Base-by-base conservation (phyloP, 2,797 vertebrate genomes). In the Crossoptilon crossoptilon region DNA sequence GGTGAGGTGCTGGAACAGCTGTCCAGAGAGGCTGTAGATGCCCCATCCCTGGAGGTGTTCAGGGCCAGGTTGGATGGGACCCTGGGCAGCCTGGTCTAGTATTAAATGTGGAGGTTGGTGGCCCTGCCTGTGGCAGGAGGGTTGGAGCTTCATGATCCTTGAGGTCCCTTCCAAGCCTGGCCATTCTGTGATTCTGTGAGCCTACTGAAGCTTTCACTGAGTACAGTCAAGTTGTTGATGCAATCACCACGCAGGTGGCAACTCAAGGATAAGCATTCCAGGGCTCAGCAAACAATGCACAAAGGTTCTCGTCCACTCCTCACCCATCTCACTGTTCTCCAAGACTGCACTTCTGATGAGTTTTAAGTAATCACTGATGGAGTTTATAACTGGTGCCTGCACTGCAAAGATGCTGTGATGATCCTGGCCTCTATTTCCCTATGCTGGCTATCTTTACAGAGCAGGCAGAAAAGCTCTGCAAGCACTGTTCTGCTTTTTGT, bases 301-400 rank as follows among this genome's bases (percentile, higher is more conserved):
- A 39, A 41, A 39, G 16, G 26, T 35, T 39, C 37, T 5, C 62
- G 10, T 43, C 60, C 24, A 46, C n/a, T 64, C 10, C 64, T 58
- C 46, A 11, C 8, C 7, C 14, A 41, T 19, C 66, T 18, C 3
- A 1, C 49, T 48, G n/a, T 46, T 55, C 19, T 43, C 21, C 1
- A 0, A 26, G 31, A 23, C 39, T 43, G 15, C 8, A 9, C 33
- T 26, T 23, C 6, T 1, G 0, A 24, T 3, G 14, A 24, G 11
- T 4, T 31, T 49, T 19, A 31, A 37, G 11, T 9, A 59, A 49
- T 14, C 21, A 24, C 29, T 64, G 39, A 35, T 14, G 2, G 26
- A 58, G 31, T 0, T 59, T 16, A 56, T 70, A 87, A 48, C 19
- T 11, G n/a, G 11, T 3, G 1, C 33, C 49, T 49, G 75, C 39